Conservation (phyloP, 2,888 invertebrate species). For the Platycnemis pennipes region DNA sequence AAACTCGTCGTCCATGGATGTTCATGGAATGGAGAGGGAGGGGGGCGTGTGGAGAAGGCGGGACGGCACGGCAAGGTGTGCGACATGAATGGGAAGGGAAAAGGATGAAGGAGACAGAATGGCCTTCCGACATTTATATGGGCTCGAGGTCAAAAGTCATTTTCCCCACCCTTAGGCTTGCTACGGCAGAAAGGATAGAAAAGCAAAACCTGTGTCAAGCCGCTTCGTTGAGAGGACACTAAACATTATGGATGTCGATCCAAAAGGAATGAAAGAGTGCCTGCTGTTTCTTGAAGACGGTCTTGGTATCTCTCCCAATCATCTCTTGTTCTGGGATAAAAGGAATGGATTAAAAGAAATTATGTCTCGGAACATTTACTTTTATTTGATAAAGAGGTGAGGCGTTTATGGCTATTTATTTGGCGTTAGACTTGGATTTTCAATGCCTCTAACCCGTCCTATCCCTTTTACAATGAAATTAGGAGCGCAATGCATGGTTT, state of each 20-base stretch:
- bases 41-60: background rate
- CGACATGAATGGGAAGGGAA: background rate
- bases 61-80: background rate
- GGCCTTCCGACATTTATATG: background rate
- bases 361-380: background rate
- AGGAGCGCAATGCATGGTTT: background rate
- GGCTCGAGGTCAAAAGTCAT: slow-evolving; percentile 13
- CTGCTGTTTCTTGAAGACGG: background rate
- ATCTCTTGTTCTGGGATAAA: background rate
- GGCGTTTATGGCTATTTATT: background rate
- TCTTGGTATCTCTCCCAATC: background rate
- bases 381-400: background rate
- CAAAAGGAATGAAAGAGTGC: slow-evolving; percentile 5
- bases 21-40: too few relatives aligned
- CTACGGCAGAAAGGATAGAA: background rate
- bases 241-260: slow-evolving; percentile 11
- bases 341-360: background rate
- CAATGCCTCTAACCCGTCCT: background rate
- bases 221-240: background rate
- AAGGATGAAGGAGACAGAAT: slow-evolving; percentile 24
- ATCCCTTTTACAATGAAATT: background rate
- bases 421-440: background rate
- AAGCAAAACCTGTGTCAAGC: background rate
- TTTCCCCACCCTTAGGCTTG: background rate
- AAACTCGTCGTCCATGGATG: background rate